A percentile compares a stretch with the other conserved stretches of the same genome.
phyloP scores from a whole-genome alignment of 2,888 invertebrate genomes.

The Spicauda simplicius region DNA sequence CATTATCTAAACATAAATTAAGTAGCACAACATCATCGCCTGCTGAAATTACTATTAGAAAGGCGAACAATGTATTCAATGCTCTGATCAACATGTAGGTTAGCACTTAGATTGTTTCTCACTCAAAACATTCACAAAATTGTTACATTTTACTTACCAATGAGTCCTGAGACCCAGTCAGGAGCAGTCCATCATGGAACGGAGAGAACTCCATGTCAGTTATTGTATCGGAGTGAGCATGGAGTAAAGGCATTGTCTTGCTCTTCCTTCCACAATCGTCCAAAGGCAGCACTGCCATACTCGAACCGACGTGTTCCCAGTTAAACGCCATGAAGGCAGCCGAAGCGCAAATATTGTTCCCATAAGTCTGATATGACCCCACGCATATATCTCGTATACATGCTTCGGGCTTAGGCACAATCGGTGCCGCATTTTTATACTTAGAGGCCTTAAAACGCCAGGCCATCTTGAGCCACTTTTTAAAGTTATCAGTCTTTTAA shows the following conservation, averaged over 20 bases:
- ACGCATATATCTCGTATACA: conserved; percentile 95
- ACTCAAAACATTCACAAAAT: conserved; percentile 11
- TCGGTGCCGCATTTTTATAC: conserved; percentile 98
- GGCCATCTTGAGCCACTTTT: conserved; percentile 87
- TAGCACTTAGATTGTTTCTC: conserved; percentile 42
- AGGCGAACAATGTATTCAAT: conserved; percentile 45
- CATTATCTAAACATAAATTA: conserved; percentile 22
- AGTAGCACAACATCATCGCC: conserved; percentile 23
- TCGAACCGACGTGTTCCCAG: conserved; percentile 96
- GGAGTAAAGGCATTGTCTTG: conserved; percentile 93
- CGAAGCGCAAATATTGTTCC: conserved; percentile 97
- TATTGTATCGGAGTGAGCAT: conserved; percentile 95
- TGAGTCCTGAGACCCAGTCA: conserved; percentile 96
- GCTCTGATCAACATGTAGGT: conserved; percentile 49
- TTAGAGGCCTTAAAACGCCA: conserved; percentile 99
- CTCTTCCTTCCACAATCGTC: conserved; percentile 95
- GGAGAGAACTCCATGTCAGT: conserved; percentile 98
- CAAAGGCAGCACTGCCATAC: conserved; percentile 94
- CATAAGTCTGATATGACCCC: conserved; percentile 96
- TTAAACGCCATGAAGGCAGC: conserved; percentile 98
- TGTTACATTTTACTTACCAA: conserved; percentile 78
- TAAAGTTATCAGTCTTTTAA: conserved; percentile 73
- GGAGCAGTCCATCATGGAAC: conserved; percentile 95
- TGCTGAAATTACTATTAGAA: conserved; percentile 48
- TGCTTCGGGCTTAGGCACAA: conserved; percentile 97